phyloP scores from a whole-genome alignment of 2,113 vertebrate species.

The Ammodytes marinus region DNA sequence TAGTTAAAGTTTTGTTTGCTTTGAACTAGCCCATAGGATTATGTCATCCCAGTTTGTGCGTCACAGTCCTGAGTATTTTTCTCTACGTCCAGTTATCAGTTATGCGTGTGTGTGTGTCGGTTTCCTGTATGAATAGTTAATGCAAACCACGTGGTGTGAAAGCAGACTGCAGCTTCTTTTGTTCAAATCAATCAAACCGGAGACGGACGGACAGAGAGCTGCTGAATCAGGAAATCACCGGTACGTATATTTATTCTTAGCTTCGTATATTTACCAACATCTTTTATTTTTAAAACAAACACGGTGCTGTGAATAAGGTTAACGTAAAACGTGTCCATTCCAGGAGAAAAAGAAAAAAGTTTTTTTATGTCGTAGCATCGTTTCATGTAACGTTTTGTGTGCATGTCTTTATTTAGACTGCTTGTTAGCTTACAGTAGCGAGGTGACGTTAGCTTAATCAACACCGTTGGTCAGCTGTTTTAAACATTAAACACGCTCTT shows the following conservation, averaged over 20 bases:
- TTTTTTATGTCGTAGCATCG: slow-evolving; percentile 27
- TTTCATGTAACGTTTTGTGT: slow-evolving; percentile 44
- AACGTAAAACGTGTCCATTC: background rate
- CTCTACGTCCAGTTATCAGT: background rate
- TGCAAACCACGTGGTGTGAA: slow-evolving; percentile 90
- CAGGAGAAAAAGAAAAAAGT: slow-evolving; percentile 60
- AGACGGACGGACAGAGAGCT: slow-evolving; percentile 84
- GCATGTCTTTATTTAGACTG: slow-evolving; percentile 71
- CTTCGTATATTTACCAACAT: slow-evolving; percentile 4
- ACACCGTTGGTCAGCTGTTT: background rate
- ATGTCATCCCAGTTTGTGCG: background rate
- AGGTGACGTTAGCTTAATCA: slow-evolving; percentile 56
- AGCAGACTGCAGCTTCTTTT: slow-evolving; percentile 93
- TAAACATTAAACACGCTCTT: background rate
- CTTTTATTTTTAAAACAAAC: background rate
- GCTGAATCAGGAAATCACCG: slow-evolving; percentile 83
- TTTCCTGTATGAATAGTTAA: slow-evolving; percentile 75
- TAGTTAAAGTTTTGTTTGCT: background rate
- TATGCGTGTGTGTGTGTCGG: slow-evolving; percentile 17
- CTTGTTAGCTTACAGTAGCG: slow-evolving; percentile 70
- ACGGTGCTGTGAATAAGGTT: rapidly evolving
- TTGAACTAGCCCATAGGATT: too few species aligned
- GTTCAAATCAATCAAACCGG: slow-evolving; percentile 92
- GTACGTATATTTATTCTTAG: slow-evolving; percentile 58
- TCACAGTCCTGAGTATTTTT: background rate